phyloP scores from a whole-genome alignment of 2,113 vertebrate genomes.

The Rhinichthys klamathensis region DNA sequence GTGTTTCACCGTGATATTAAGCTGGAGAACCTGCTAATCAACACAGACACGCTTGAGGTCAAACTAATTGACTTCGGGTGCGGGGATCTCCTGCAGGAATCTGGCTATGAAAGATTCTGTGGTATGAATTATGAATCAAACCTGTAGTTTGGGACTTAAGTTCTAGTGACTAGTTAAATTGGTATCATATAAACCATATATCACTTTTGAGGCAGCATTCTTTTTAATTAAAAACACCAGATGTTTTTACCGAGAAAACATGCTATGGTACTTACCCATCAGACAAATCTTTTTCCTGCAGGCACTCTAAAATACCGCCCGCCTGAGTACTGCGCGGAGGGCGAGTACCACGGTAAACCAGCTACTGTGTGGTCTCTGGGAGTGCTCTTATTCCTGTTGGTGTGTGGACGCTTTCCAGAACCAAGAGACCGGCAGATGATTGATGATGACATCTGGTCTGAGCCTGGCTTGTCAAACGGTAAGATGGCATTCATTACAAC shows the following conservation, averaged over 20 bases:
- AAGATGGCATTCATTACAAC: not conserved
- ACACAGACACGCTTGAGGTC: not conserved
- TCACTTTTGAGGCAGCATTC: too few species aligned
- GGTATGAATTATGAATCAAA: not conserved
- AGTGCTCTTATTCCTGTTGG: not conserved
- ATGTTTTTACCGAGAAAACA: too few species aligned
- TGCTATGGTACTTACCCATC: not conserved
- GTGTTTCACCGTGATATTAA: not conserved
- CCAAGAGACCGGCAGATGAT: not conserved
- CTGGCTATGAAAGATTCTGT: not conserved
- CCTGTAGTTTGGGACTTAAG: not conserved
- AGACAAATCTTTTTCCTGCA: not conserved
- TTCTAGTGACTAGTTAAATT: too few species aligned
- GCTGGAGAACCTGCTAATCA: not conserved
- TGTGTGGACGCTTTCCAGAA: not conserved
- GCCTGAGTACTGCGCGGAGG: not conserved
- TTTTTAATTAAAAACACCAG: too few species aligned
- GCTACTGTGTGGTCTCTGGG: conserved; percentile 4
- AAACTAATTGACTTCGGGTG: not conserved
- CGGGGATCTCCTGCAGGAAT: not conserved
- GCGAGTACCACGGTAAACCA: not conserved
- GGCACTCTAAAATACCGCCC: not conserved
- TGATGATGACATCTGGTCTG: not conserved
- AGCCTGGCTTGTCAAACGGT: not conserved
- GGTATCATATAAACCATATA: too few species aligned